Base-by-base conservation (phyloP, 2,113 vertebrate species). In the Recurvirostra avosetta region DNA sequence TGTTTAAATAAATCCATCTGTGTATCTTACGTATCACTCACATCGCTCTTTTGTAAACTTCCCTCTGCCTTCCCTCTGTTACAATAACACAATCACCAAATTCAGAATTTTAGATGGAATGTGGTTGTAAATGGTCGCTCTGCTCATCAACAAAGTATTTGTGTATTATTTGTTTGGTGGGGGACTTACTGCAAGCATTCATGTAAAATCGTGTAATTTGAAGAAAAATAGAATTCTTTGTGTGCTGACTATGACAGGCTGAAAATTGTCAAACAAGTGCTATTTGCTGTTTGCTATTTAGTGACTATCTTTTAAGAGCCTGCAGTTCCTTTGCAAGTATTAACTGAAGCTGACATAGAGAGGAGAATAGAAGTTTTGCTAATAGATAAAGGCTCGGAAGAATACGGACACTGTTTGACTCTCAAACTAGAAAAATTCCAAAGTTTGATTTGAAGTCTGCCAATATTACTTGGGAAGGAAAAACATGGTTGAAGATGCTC, bases 1-100 rank as follows among this genome's bases (percentile, higher is more conserved):
- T 77, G 27, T 70, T 94, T 53, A 62, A 79, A 10, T 76, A 59
- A 71, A 27, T 32, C 45, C 10, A 9, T 91, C 34, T 79, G 36
- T 1, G 0, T 72, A 27, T 84, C 63, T 93, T 55, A 21, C 4
- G 1, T 58, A 36, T 74, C 0, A 0, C 47, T 90, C 12, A 1
- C 55, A 70, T 62, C 32, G 30, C 38, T 81, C 47, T 63, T 38
- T 20, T 56, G 36, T 66, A 5, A 62, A 83, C 52, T 53, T 90
- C 36, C 16, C 11, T 49, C 36, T 79, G 15, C 19, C 26, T 73
- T 94, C 68, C 52, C 47, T 86, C 25, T 67, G 27, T 74, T 86
- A n/a, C 36, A 52, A 6, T 61, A 71, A 43, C 20, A 15, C n/a
- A 53, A 13, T 87, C 5, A 1, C 34, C 34, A 73, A 53, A 74